phyloP scores from a whole-genome alignment of 1,140 invertebrate species.

The Zaprionus taronus region DNA sequence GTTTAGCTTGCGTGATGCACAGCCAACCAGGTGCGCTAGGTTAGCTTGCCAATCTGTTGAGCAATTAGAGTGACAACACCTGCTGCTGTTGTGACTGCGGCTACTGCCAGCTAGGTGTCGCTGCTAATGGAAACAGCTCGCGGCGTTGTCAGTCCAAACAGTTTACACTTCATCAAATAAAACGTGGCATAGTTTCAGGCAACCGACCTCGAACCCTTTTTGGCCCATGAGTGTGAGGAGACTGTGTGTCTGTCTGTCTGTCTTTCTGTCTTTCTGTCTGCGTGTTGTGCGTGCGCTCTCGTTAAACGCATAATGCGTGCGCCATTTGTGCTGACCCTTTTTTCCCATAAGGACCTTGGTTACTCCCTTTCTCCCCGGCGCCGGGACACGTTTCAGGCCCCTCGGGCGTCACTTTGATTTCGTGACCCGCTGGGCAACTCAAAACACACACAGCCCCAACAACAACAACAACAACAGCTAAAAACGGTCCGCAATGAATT shows the following conservation, averaged over 20 bases:
- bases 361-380: not conserved
- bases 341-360: constrained; percentile 20
- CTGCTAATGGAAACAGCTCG: constrained; percentile 32
- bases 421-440: constrained; percentile 49
- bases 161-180: constrained; percentile 73
- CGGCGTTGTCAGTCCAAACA: constrained; percentile 40
- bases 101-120: constrained; percentile 16
- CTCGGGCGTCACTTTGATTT: constrained; percentile 65
- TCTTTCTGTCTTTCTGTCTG: not conserved
- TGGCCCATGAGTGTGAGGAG: not conserved
- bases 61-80: constrained; percentile 39
- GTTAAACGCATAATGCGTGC: constrained; percentile 66
- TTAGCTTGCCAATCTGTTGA: constrained; percentile 18
- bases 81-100: not conserved
- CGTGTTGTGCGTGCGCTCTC: constrained; percentile 51
- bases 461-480: not conserved
- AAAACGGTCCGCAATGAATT: constrained; percentile 54
- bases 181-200: constrained; percentile 44
- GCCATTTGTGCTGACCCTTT: constrained; percentile 61
- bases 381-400: constrained; percentile 52
- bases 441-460: constrained; percentile 17
- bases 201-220: constrained; percentile 18
- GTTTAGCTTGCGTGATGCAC: not conserved
- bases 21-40: constrained; percentile 1
- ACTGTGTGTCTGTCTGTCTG: not conserved